Conservation (phyloP, 2,888 invertebrate genomes). For the Heliothis peltigera region DNA sequence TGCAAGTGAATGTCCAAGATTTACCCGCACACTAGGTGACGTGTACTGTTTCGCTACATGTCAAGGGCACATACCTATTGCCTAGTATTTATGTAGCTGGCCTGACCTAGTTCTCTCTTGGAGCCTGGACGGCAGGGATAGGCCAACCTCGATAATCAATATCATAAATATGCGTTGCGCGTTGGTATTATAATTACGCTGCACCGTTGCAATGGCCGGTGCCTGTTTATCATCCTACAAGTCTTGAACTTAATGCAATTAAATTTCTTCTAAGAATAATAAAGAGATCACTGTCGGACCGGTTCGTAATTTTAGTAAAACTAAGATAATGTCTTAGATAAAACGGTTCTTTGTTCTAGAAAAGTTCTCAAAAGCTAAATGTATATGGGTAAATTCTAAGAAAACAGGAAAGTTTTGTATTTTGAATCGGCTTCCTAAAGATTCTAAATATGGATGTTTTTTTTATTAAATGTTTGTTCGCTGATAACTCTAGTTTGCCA, state of each 20-base stretch:
- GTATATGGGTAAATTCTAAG: not conserved
- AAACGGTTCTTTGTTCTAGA: too few species aligned
- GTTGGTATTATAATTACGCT: not conserved
- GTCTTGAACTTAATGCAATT: conserved; percentile 11
- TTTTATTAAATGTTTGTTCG: too few species aligned
- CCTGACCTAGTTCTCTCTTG: conserved; percentile 37
- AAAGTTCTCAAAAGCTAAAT: conserved; percentile 13
- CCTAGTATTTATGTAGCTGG: conserved; percentile 11
- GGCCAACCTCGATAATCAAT: conserved; percentile 25
- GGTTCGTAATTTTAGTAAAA: conserved; percentile 45
- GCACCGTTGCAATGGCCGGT: not conserved
- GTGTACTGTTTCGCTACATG: not conserved
- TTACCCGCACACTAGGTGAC: not conserved
- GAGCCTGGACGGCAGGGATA: conserved; percentile 18
- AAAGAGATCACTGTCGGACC: conserved; percentile 22
- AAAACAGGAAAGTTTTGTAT: too few species aligned
- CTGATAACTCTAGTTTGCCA: too few species aligned
- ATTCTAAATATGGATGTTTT: too few species aligned
- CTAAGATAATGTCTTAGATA: too few species aligned
- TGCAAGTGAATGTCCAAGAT: conserved; percentile 1
- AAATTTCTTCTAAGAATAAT: conserved; percentile 17
- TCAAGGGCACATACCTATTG: conserved; percentile 4
- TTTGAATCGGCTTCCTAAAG: too few species aligned
- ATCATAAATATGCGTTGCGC: not conserved
- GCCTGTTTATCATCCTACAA: not conserved